Percentiles rank a stretch among this genome's conserved stretches.
phyloP scores from a whole-genome alignment of 2,113 vertebrate genomes.

The Notarius lentiginosus region DNA sequence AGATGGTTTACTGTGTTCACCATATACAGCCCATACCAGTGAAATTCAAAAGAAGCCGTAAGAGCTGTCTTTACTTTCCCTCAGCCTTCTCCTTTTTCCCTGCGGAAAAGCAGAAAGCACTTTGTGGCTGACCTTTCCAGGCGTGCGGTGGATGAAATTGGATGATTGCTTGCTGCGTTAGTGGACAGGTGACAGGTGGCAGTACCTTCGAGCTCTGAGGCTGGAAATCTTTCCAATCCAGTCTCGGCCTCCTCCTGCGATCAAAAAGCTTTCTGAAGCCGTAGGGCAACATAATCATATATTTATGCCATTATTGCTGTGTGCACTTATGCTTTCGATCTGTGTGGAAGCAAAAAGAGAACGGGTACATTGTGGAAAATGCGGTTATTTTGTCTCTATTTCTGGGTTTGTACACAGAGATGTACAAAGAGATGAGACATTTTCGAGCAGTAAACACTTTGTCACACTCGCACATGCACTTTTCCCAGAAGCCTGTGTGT shows the following conservation, averaged over 20 bases:
- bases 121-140: constrained; percentile 68
- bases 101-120: constrained; percentile 61
- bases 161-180: constrained; percentile 70
- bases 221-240: constrained; percentile 61
- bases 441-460: background rate
- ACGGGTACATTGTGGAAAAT: background rate
- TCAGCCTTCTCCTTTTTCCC: constrained; percentile 3
- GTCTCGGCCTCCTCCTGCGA: constrained; percentile 55
- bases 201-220: constrained; percentile 68
- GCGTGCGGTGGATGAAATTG: constrained; percentile 65
- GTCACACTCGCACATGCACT: background rate
- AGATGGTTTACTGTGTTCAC: background rate
- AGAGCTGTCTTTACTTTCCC: constrained; percentile 59
- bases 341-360: background rate
- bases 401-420: background rate
- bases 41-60: constrained; percentile 61
- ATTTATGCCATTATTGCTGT: constrained; percentile 44
- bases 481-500: constrained; percentile 44
- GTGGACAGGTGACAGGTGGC: constrained; percentile 75
- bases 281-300: constrained; percentile 64
- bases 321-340: constrained; percentile 6
- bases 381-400: background rate
- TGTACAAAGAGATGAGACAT: background rate
- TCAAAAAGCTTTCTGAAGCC: constrained; percentile 58
- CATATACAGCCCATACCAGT: constrained; percentile 55